These are phyloP conservation scores for Crocallis elinguaria DNA, from an alignment of 2,888 invertebrate species.

Conservation along the genomic window DNA sequence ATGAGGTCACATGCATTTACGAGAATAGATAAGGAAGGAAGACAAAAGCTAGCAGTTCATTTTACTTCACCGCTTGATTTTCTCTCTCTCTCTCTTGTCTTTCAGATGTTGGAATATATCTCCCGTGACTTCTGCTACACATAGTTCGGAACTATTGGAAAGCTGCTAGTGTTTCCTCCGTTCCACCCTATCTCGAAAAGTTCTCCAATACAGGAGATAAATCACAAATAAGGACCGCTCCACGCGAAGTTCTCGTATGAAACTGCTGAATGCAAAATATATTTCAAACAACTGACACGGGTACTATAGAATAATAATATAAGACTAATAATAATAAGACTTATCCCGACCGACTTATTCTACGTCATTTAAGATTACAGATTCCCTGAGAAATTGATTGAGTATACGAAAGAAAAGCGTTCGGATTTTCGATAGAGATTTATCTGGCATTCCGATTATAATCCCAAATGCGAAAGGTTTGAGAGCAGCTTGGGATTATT, in stretches of 20 bases:
- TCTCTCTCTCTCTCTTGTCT: no score
- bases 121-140: neutral
- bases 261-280: conserved; percentile 1
- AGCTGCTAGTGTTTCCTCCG: neutral
- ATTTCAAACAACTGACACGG: neutral
- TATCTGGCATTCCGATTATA: conserved; percentile 19
- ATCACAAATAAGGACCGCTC: neutral
- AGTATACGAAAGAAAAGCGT: conserved; percentile 15
- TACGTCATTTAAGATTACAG: conserved; percentile 11
- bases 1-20: no score
- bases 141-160: neutral
- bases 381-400: conserved; percentile 6
- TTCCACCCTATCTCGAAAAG: neutral
- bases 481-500: neutral
- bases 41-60: no score
- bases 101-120: neutral
- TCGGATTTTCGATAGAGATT: conserved; percentile 1
- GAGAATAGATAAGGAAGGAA: no score
- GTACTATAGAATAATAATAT: neutral
- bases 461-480: conserved; percentile 8
- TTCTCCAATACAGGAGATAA: neutral
- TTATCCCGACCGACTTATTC: neutral
- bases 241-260: neutral
- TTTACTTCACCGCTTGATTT: no score
- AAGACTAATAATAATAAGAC: neutral